Evolutionary conservation across 2,113 vertebrate genomes (phyloP).

Genomic region (Capricornis sumatraensis): DNA sequence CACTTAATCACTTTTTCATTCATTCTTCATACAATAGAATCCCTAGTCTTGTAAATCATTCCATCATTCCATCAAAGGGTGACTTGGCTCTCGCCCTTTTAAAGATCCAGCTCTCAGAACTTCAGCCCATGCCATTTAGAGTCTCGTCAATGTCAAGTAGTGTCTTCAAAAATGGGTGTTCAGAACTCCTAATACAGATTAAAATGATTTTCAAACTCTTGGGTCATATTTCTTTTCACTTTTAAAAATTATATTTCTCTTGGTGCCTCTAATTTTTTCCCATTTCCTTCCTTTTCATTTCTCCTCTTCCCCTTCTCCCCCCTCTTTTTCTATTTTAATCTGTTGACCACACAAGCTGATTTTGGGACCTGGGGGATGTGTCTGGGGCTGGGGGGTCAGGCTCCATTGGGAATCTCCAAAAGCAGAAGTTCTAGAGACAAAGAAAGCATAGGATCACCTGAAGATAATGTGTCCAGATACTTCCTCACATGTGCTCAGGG

Average conservation of each 20-base stretch:
- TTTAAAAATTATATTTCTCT: background rate
- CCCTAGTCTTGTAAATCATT: no score
- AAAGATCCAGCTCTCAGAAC: background rate
- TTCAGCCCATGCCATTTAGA: background rate
- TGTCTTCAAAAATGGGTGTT: background rate
- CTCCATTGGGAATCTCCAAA: fast-evolving
- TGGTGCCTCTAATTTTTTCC: background rate
- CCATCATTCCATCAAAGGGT: background rate
- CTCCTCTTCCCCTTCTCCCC: background rate
- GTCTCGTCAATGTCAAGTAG: background rate
- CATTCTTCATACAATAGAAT: background rate
- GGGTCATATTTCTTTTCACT: background rate
- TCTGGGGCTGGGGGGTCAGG: background rate
- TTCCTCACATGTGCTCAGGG: background rate
- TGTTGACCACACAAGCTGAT: background rate
- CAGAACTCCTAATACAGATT: background rate
- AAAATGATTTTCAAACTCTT: background rate
- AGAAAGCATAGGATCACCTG: background rate
- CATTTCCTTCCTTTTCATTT: background rate
- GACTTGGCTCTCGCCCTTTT: background rate
- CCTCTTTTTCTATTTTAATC: background rate
- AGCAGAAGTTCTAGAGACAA: background rate
- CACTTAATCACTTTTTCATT: background rate
- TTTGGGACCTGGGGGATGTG: fast-evolving
- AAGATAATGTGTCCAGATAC: fast-evolving